Conservation (phyloP, 1,140 invertebrate species). For the Bombus superbus region DNA sequence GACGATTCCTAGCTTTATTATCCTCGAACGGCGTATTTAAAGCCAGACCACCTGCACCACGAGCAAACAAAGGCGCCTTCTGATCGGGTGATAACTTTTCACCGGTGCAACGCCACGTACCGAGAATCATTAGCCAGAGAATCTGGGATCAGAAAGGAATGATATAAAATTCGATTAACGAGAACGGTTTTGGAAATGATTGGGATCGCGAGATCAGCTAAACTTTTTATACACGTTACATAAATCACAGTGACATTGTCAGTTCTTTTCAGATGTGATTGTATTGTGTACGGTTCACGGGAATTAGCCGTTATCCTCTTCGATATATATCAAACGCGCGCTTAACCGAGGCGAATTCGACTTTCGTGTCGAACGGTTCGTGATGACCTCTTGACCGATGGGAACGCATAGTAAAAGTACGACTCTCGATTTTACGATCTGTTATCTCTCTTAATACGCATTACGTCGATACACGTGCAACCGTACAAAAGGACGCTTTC, state of each 20-base stretch:
- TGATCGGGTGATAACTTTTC: conserved; percentile 75
- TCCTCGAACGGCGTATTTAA: conserved; percentile 68
- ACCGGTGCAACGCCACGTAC: conserved; percentile 37
- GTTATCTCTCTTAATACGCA: neutral
- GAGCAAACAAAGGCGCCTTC: conserved; percentile 75
- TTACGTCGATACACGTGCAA: conserved; percentile 3
- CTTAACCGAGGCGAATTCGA: neutral
- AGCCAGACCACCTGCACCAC: conserved; percentile 73
- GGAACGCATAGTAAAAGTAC: neutral
- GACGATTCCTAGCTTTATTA: conserved; percentile 40
- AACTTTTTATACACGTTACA: neutral
- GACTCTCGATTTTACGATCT: neutral
- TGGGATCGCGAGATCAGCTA: too few relatives aligned
- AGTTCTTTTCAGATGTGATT: neutral
- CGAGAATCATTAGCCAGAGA: conserved; percentile 51
- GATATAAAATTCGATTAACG: neutral
- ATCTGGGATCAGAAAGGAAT: conserved; percentile 26
- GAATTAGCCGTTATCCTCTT: neutral
- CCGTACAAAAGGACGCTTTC: conserved; percentile 49
- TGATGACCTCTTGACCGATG: conserved; percentile 49
- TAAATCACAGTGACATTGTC: neutral
- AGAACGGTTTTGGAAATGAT: neutral
- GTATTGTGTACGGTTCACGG: neutral
- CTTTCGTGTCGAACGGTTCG: neutral
- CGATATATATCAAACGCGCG: neutral